Base-by-base conservation (phyloP, 1,140 invertebrate genomes). In the Harpegnathos saltator region DNA sequence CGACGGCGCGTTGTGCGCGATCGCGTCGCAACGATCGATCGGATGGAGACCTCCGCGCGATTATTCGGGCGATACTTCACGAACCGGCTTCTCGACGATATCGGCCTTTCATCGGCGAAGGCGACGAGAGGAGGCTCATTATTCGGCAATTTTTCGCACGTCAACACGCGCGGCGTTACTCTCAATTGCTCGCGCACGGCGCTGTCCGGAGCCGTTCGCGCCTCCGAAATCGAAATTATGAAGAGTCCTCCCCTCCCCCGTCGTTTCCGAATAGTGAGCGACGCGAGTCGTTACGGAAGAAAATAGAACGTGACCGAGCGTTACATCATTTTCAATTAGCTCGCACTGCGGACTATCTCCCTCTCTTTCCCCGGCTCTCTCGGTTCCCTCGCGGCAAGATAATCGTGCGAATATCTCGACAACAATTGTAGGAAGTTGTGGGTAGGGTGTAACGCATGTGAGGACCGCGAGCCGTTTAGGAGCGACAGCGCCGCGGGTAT, bases 381-480 rank as follows among this genome's bases (percentile, higher is more conserved):
- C 85, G 52, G 26, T 87, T 85, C n/a, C 58, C 50, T 58, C 63
- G 63, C 65, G 48, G 78, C 17, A 50, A 19, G 56, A 88, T 89
- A 86, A 89, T 89, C 87, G 88, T 89, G 88, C 66, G 88, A 89
- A 89, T 81, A 86, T 86, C 48, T 62, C 19, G 84, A 61, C 65
- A 89, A 89, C 88, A 89, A 89, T 89, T 54, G 84, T 89, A 89
- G 88, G 88, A 89, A 89, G 84, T 84, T 33, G 54, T 59, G 54
- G 62, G 69, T 85, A 80, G 78, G 69, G 59, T 82, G 72, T n/a
- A 61, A 22, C 56, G 19, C 3, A 29, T 54, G 69, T 75, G 74
- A 86, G 86, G 81, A 84, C 56, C 52, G 29, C 86, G 56, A 38
- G 73, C n/a, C 58, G 50, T 83, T 72, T 69, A 85, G 59, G 44